A percentile compares a stretch with the other conserved stretches of the same genome.
Evolutionary conservation across 2,888 invertebrate genomes (phyloP).

Genomic region (Steinernema carpocapsae): DNA sequence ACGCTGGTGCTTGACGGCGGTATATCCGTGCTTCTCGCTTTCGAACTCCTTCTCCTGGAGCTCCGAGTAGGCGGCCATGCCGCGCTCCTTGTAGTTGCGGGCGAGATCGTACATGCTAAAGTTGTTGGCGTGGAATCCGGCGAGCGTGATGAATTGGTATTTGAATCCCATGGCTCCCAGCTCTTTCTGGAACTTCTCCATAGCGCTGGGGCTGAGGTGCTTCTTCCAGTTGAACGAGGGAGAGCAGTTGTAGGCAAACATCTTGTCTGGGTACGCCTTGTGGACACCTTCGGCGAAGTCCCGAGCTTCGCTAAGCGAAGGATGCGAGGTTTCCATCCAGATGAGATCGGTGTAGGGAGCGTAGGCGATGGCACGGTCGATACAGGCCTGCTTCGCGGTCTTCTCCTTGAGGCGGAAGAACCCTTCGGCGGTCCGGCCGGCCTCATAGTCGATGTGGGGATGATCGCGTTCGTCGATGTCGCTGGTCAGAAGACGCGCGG

Average conservation of each 20-base stretch:
- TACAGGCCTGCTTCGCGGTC: constrained; percentile 67
- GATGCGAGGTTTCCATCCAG: constrained; percentile 70
- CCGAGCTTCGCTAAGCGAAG: constrained; percentile 68
- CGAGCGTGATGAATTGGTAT: constrained; percentile 70
- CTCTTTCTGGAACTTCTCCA: constrained; percentile 69
- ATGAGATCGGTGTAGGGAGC: constrained; percentile 69
- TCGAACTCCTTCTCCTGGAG: constrained; percentile 70
- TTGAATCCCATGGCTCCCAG: constrained; percentile 70
- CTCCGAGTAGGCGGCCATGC: constrained; percentile 68
- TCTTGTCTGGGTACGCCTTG: constrained; percentile 63
- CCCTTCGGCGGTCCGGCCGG: constrained; percentile 69
- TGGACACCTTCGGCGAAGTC: constrained; percentile 68
- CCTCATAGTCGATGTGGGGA: constrained; percentile 68
- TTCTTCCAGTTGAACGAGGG: constrained; percentile 70
- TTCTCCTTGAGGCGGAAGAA: constrained; percentile 64
- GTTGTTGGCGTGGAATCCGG: constrained; percentile 70
- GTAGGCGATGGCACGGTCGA: constrained; percentile 67
- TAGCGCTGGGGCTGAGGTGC: constrained; percentile 67
- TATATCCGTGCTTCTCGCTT: constrained; percentile 67
- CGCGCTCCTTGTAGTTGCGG: constrained; percentile 64
- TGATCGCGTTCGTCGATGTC: constrained; percentile 70
- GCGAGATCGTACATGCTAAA: constrained; percentile 69
- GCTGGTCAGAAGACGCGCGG: constrained; percentile 68
- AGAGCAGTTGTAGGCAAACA: constrained; percentile 69
- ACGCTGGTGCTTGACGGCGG: constrained; percentile 70